Evolutionary conservation across 2,888 invertebrate genomes (phyloP).

Genomic region (Drosophila rellima): DNA sequence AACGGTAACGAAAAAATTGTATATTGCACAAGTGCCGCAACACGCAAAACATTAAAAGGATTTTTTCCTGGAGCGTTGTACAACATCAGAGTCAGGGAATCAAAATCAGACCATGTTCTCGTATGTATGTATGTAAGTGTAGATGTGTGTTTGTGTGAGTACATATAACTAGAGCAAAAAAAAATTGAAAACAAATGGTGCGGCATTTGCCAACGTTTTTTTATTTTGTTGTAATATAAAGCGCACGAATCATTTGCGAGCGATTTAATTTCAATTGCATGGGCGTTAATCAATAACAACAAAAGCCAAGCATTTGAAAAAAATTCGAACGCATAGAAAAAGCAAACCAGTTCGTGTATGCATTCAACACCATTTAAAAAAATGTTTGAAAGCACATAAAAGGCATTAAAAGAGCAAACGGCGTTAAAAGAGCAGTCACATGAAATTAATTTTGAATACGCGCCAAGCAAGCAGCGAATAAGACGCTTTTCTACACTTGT

Average conservation of each 20-base stretch:
- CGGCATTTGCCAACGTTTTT: conserved; percentile 26
- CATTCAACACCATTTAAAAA: conserved; percentile 15
- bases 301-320: conserved; percentile 44
- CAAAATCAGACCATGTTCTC: conserved; percentile 61
- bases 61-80: conserved; percentile 22
- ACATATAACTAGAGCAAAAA: conserved; percentile 32
- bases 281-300: conserved; percentile 74
- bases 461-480: conserved; percentile 2
- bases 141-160: conserved; percentile 9
- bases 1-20: conserved; percentile 24
- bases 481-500: conserved; percentile 26
- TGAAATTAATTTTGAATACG: conserved; percentile 16
- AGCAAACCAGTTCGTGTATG: not conserved
- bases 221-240: conserved; percentile 25
- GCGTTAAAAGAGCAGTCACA: not conserved
- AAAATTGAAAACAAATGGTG: conserved; percentile 63
- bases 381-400: not conserved
- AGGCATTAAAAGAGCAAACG: not conserved
- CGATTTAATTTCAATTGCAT: conserved; percentile 79
- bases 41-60: conserved; percentile 65
- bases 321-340: conserved; percentile 14
- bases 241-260: conserved; percentile 73
- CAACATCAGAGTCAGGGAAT: conserved; percentile 44
- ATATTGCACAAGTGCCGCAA: conserved; percentile 55
- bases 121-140: conserved; percentile 3